Evolutionary conservation across 2,888 invertebrate species (phyloP), one percentile per base, ranked within the genome.

Genomic region (Athalia circularis): DNA sequence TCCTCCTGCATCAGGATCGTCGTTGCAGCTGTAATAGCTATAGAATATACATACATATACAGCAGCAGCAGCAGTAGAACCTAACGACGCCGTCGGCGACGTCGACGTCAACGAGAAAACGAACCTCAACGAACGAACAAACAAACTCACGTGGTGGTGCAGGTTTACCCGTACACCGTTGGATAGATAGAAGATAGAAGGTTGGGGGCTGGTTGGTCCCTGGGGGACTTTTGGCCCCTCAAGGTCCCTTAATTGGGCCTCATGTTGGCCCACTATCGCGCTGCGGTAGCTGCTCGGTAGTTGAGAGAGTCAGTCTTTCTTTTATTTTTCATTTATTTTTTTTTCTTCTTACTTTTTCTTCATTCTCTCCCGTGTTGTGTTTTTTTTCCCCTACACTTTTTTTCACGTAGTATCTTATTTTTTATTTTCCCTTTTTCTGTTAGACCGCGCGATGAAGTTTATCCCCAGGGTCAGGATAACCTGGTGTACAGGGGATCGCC

Each of bases 161-260:
- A 29, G 29, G 29, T 29, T 29, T 29, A 29, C 29, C 29, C 29
- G 29, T 81, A 67, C 79, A 81, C 80, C 78, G 54, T 77, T 77
- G 83, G 85, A 86, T 86, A 85, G 86, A 86, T 85, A 84, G 74
- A 64, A 79, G 83, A 72, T 72, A 72, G 72, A 54, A n/a, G 54
- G 11, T 54, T n/a, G 47, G n/a, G 29, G 50, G 43, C 43, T 68
- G 52, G 11, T 54, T 48, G 52, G 75, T 75, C 75, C 64, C 62
- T 29, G 61, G 64, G 81, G 64, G 75, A 62, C 75, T 75, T 57
- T 64, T n/a, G 64, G 81, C 50, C 80, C 80, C 79, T 80, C 65
- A 78, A 29, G 82, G 81, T 79, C 81, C 85, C 87, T 90, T 89
- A 89, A 89, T 89, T 88, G 89, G 89, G 83, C 84, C 80, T 85